Evolutionary conservation across 53 echinoderm and acorn worm genomes (phyloP).

Genomic region (Astropecten irregularis): DNA sequence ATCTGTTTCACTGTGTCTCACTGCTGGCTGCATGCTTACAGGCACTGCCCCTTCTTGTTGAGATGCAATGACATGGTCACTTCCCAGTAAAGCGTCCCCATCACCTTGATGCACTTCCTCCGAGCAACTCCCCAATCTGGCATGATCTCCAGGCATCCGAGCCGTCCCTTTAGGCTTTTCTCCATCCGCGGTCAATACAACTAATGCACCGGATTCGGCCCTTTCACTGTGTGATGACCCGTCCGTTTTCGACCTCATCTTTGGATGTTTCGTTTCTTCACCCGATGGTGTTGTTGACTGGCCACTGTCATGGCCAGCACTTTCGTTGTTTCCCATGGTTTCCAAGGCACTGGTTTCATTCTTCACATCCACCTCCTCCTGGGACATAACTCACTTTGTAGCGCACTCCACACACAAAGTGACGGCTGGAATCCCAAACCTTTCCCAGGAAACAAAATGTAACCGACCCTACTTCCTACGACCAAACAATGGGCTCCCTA

Average conservation of each 20-base stretch:
- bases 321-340: constrained; percentile 36
- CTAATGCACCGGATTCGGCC: too few species aligned
- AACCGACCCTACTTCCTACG: background rate
- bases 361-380: background rate
- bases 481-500: too few species aligned
- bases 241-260: background rate
- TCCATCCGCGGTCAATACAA: too few species aligned
- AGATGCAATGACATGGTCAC: background rate
- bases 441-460: background rate
- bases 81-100: background rate
- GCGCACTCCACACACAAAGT: too few species aligned
- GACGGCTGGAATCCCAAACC: too few species aligned
- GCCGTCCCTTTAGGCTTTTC: too few species aligned
- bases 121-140: background rate
- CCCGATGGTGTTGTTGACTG: background rate
- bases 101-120: background rate
- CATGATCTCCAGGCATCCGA: background rate
- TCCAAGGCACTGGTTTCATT: background rate
- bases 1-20: background rate
- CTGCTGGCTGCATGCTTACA: background rate
- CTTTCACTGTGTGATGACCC: too few species aligned
- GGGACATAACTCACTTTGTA: constrained; percentile 13
- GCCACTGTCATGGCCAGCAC: background rate
- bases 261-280: background rate
- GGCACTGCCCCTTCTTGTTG: background rate